These are phyloP conservation scores for Sesamia nonagrioides DNA, from an alignment of 1,140 invertebrate genomes.

Conservation along the genomic window DNA sequence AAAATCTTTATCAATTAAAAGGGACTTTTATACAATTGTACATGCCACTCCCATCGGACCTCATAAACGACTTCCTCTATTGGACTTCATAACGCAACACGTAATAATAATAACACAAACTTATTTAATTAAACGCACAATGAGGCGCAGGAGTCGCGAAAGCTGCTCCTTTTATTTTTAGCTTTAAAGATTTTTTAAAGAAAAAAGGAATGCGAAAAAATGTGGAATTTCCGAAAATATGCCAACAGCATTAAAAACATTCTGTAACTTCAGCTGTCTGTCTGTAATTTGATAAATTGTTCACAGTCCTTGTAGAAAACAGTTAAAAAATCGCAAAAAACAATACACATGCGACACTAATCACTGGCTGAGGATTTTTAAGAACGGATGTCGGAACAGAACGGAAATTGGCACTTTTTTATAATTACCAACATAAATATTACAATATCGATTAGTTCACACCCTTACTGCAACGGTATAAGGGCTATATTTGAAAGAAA, in stretches of 20 bases:
- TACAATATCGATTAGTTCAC: constrained; percentile 25
- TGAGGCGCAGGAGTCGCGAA: constrained; percentile 10
- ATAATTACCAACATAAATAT: constrained; percentile 56
- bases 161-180: constrained; percentile 22
- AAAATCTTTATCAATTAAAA: too few species aligned
- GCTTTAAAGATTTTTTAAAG: not conserved
- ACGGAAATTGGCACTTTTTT: constrained; percentile 86
- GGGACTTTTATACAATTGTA: too few species aligned
- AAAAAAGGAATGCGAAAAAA: constrained; percentile 33
- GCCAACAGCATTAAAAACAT: constrained; percentile 58
- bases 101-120: not conserved
- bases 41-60: too few species aligned
- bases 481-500: constrained; percentile 46
- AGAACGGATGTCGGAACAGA: constrained; percentile 80
- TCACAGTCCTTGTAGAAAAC: constrained; percentile 54
- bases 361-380: constrained; percentile 81
- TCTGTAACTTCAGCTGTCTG: constrained; percentile 71
- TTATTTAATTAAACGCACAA: not conserved
- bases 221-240: constrained; percentile 54
- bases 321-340: constrained; percentile 78
- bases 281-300: constrained; percentile 76
- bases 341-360: constrained; percentile 78
- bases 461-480: constrained; percentile 41
- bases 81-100: too few species aligned
- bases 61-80: too few species aligned